phyloP scores from a whole-genome alignment of 2,797 vertebrate genomes.

The Takifugu ocellatus region DNA sequence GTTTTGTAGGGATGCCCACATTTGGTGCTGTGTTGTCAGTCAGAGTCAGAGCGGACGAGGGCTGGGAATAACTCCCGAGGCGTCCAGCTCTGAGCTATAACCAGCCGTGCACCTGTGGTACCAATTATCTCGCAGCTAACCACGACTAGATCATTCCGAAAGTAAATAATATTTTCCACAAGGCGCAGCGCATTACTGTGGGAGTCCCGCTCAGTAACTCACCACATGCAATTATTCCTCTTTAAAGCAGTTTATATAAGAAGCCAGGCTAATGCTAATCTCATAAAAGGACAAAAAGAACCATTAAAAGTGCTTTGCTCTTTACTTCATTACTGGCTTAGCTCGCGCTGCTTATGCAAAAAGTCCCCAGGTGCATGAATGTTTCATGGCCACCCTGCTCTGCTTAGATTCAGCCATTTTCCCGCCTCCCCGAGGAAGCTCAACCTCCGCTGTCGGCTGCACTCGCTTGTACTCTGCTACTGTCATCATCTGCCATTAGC shows the following conservation, averaged over 20 bases:
- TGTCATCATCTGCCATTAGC: conserved; percentile 54
- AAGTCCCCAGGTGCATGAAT: conserved; percentile 73
- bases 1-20: conserved; percentile 59
- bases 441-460: conserved; percentile 55
- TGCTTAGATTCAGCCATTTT: conserved; percentile 36
- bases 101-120: conserved; percentile 42
- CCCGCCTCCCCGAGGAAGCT: conserved; percentile 54
- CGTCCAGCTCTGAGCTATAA: conserved; percentile 32
- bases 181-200: conserved; percentile 17
- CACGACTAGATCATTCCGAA: conserved; percentile 41
- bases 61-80: conserved; percentile 55
- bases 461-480: conserved; percentile 57
- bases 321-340: conserved; percentile 63
- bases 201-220: conserved; percentile 28
- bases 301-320: conserved; percentile 55
- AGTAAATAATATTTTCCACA: conserved; percentile 33
- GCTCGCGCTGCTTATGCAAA: conserved; percentile 62
- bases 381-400: conserved; percentile 70
- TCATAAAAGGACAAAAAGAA: conserved; percentile 58
- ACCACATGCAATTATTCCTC: conserved; percentile 35
- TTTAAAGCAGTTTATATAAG: conserved; percentile 49
- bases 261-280: conserved; percentile 45
- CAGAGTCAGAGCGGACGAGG: conserved; percentile 4
- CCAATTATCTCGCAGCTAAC: conserved; percentile 36
- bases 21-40: conserved; percentile 55